Base-by-base conservation (phyloP, 2,797 vertebrate genomes). In the Dromococcyx pavoninus region DNA sequence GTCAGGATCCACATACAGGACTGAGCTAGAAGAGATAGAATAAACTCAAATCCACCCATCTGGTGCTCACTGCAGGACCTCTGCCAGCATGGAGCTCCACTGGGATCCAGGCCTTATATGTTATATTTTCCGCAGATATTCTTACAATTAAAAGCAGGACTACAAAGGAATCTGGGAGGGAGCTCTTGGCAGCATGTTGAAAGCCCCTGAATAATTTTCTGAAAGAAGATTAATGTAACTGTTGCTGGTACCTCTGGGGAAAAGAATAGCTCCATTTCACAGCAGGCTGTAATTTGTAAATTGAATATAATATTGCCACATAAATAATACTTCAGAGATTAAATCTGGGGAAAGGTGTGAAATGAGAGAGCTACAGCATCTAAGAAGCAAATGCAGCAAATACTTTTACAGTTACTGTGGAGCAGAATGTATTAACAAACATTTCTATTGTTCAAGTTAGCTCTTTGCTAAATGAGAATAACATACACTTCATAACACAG, bases 311-410 rank as follows among this genome's bases (percentile, higher is more conserved):
- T 95, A 76, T 89, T 95, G 91, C 89, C 91, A 73, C 95, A 94
- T 96, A 97, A 96, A 95, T 95, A 92, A 95, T 77, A 93, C 33
- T 81, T 88, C 86, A 91, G 84, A 95, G 96, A 96, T 95, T 93
- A 96, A 95, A 97, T 95, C 95, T 95, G 95, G 86, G 78, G 89
- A 92, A 96, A 97, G 96, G 96, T 98, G 98, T 97, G 97, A 98
- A 97, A 95, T 89, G 86, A 94, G 91, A 96, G 88, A 57, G 76
- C 76, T 84, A 78, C 53, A 91, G 91, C 77, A 86, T 94, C 88
- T 93, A 95, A 94, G 94, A 86, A 94, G 92, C 71, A 96, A 98
- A 94, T 37, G 54, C 91, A 95, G 96, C 85, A 91, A 96, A 96
- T 79, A 90, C 70, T 82, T 97, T 93, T 89, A 94, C 94, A 95